A percentile compares a stretch with the other conserved stretches of the same genome.
Evolutionary conservation across 2,888 invertebrate species (phyloP).

Genomic region (Rhogogaster chlorosoma): DNA sequence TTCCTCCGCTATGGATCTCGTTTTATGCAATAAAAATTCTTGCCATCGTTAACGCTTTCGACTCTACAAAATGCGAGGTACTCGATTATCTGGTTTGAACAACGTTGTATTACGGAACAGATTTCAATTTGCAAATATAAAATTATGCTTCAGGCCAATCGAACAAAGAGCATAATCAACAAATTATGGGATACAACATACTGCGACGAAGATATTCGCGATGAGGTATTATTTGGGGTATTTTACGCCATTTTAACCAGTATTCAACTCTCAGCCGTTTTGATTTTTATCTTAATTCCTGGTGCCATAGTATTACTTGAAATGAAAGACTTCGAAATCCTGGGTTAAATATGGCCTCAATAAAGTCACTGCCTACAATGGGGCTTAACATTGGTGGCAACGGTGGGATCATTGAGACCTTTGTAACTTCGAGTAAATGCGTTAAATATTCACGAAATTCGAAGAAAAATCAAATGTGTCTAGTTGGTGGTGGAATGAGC

Average conservation of each 20-base stretch:
- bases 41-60: background rate
- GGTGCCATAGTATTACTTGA: background rate
- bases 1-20: background rate
- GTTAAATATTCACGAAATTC: no score
- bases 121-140: background rate
- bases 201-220: background rate
- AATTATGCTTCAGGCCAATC: background rate
- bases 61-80: conserved; percentile 4
- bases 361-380: no score
- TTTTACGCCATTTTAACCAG: background rate
- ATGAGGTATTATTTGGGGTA: background rate
- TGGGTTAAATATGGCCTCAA: no score
- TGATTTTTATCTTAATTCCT: background rate
- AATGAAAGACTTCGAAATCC: background rate
- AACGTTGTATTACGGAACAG: background rate
- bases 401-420: no score
- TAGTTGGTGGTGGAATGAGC: no score
- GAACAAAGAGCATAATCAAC: background rate
- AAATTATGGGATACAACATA: background rate
- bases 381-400: no score
- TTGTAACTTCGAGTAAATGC: no score
- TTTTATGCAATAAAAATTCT: background rate
- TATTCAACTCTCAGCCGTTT: background rate
- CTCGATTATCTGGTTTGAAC: background rate
- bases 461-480: no score